Evolutionary conservation across 2,797 vertebrate genomes (phyloP), one percentile per base, ranked within the genome.

Genomic region (Epinephelus awoara): DNA sequence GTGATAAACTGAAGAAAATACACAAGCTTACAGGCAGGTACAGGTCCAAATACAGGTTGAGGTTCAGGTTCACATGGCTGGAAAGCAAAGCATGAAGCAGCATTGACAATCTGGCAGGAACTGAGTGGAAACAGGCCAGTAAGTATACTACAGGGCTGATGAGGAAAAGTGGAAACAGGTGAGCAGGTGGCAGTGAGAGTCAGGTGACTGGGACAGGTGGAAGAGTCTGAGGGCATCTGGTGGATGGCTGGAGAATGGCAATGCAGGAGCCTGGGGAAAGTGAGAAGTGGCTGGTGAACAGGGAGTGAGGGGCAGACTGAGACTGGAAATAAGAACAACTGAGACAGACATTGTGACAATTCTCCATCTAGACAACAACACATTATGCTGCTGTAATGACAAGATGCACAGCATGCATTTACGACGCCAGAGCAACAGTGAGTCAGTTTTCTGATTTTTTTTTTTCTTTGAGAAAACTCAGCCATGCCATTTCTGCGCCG

Each of bases 341-440:
- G 9, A 63, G 61, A 21, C 23, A 34, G 63, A 42, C n/a, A 44
- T 44, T 42, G 38, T 17, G 38, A 61, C 58, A 51, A 21, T 29
- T 44, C n/a, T 47, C 17, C 50, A 11, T 15, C 63, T 2, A 47
- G 57, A 79, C 55, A 59, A 29, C 54, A 49, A 55, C 58, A 56
- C 38, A 57, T 79, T 38, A 67, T 58, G 59, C 51, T 55, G 18
- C 61, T 40, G 55, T 59, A 27, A 83, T 73, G 42, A 47, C 19
- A 19, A 19, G 12, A 49, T 70, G 19, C 46, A 56, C 72, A 49
- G 65, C 62, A 25, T 44, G 40, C 19, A 49, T 12, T 42, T 19
- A 4, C 6, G 38, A 40, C 18, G 47, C n/a, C 42, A 38, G 17
- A 61, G 40, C 29, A 65, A 40, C 58, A 64, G 9, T 2, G 11